Evolutionary conservation across 2,797 vertebrate species (phyloP), one percentile per base, ranked within the genome.

Genomic region (Spizella passerina): DNA sequence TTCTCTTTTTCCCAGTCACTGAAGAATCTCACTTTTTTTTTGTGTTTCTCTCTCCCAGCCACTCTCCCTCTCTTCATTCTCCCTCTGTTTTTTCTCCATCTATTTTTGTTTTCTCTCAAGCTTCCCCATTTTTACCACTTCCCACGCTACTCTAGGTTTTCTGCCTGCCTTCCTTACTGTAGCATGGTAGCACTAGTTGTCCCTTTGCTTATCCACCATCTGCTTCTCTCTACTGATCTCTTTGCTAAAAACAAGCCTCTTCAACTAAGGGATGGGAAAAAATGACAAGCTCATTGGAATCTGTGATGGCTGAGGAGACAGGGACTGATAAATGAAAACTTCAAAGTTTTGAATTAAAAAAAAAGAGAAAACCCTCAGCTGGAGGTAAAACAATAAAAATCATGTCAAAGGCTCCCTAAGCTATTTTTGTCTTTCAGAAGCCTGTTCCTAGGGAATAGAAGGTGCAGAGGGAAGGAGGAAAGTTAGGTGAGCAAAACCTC

Each of bases 341-440:
- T 94, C 91, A 96, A 95, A 96, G 95, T 96, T 96, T 76, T 68
- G 52, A 86, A 91, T 88, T 78, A 57, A 71, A 93, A 84, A 79
- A 78, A 75, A 78, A 71, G 82, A 71, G 82, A 61, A 66, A 34
- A 14, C 5, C 75, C 78, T 92, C 95, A 87, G 64, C 84, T 97
- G 78, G 90, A 96, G 83, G 92, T 90, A 93, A 82, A 96, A 84
- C 60, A 97, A 94, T 50, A 82, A 97, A 92, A 95, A 93, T 36
- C 26, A 34, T 55, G 93, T 82, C 55, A 53, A 91, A 96, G 56
- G 26, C 81, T 96, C 90, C 53, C 90, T 90, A 93, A 80, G 88
- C 34, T 94, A 89, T 93, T 96, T 88, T 68, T 96, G 87, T 78
- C 63, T 96, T 96, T 97, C 76, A 83, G 63, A 95, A 96, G 66